Conservation (phyloP, 2,113 vertebrate genomes). For the Herpetotheres cachinnans region DNA sequence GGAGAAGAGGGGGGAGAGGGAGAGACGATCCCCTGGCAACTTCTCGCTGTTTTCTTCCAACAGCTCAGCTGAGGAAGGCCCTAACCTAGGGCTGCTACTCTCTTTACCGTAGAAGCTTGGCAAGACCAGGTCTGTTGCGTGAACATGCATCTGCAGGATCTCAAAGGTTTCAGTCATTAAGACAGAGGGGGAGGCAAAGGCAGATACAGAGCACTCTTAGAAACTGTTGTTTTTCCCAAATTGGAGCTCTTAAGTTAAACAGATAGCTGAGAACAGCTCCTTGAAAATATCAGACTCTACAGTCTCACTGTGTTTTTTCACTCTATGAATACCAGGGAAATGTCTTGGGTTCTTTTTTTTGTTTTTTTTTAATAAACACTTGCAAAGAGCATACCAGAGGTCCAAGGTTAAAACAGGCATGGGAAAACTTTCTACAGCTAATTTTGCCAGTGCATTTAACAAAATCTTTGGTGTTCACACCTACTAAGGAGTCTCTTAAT, state of each 20-base stretch:
- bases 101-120: rapidly evolving
- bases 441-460: neutral
- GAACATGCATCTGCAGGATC: neutral
- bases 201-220: neutral
- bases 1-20: neutral
- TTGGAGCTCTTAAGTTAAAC: neutral
- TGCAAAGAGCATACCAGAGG: neutral
- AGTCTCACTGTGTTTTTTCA: neutral
- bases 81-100: neutral
- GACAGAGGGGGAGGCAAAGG: neutral
- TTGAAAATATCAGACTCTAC: neutral
- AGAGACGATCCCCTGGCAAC: neutral
- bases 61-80: neutral
- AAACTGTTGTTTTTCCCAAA: neutral
- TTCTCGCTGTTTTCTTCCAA: neutral
- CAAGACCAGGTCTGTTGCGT: neutral
- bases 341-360: neutral
- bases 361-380: neutral
- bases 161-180: neutral
- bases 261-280: neutral
- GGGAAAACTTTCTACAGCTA: neutral
- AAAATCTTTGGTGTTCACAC: neutral
- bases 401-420: neutral
- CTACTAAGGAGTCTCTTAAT: neutral
- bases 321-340: neutral